Evolutionary conservation across 2,888 invertebrate species (phyloP), one percentile per base, ranked within the genome.

Genomic region (Ametastegia equiseti): DNA sequence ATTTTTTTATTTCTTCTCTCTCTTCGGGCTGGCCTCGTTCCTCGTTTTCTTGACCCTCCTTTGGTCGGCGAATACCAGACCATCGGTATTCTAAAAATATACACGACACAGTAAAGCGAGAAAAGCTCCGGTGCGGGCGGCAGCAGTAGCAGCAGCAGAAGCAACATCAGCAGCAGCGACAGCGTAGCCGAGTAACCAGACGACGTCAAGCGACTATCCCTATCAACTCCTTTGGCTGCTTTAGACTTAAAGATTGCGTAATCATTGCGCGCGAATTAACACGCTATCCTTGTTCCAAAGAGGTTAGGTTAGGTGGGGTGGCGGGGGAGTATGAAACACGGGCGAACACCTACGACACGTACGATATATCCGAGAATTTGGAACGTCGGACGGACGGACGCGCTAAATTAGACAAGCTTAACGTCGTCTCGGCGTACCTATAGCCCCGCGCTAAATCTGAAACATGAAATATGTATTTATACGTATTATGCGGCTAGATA

Each of bases 211-310:
- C 73, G 63, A 30, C 23, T 36, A 33, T 27, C n/a, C 19, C 54
- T 39, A 39, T n/a, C 77, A 19, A 77, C 45, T 54, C 19, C 63
- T 63, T 39, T 63, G 19, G 27, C 39, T 19, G n/a, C n/a, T n/a
- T n/a, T n/a, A n/a, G n/a, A n/a, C n/a, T 27, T 77, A 45, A 50
- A 42, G 84, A 84, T 89, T 89, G 88, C 86, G 87, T 88, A 90
- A 90, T 88, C 87, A 81, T 7, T 60, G 45, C 54, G 45, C 54
- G 80, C 78, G 78, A 69, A 78, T 78, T 78, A 78, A 78, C n/a
- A n/a, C 27, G 60, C 75, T 47, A 71, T 71, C 71, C 79, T 60
- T 33, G 36, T 79, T 63, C 27, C 6, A 54, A 27, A 47, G 11
- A 47, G 42, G 42, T 9, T 5, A 9, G 42, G 42, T 5, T 9